Evolutionary conservation across 2,113 vertebrate species (phyloP).

Genomic region (Malurus alboscapulatus): DNA sequence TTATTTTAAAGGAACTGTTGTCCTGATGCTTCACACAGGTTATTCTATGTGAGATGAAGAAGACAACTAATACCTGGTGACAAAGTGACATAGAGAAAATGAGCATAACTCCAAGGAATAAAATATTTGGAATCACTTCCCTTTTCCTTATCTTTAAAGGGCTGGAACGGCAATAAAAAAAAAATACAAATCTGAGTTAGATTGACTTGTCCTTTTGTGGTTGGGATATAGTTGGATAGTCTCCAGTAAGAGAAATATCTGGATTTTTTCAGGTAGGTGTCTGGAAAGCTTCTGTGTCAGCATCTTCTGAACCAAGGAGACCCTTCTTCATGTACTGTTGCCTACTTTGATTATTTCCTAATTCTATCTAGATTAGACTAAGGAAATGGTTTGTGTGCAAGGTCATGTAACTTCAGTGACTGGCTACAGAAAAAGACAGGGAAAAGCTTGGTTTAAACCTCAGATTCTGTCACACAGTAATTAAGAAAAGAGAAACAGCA

Average conservation of each 20-base stretch:
- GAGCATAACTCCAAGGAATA: neutral
- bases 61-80: neutral
- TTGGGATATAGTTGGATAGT: neutral
- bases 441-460: neutral
- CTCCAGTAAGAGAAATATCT: neutral
- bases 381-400: neutral
- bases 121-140: neutral
- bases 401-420: neutral
- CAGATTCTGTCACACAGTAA: neutral
- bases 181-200: neutral
- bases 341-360: neutral
- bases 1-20: constrained; percentile 54
- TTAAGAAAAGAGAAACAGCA: neutral
- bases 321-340: neutral
- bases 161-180: neutral
- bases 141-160: neutral
- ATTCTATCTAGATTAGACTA: neutral
- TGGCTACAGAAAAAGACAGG: neutral
- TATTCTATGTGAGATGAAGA: neutral
- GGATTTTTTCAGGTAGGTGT: neutral
- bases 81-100: neutral
- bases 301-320: neutral
- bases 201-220: neutral
- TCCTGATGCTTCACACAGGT: constrained; percentile 54
- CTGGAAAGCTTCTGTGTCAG: neutral